phyloP scores from a whole-genome alignment of 2,888 invertebrate species.

The Sphaerophoria taeniata region DNA sequence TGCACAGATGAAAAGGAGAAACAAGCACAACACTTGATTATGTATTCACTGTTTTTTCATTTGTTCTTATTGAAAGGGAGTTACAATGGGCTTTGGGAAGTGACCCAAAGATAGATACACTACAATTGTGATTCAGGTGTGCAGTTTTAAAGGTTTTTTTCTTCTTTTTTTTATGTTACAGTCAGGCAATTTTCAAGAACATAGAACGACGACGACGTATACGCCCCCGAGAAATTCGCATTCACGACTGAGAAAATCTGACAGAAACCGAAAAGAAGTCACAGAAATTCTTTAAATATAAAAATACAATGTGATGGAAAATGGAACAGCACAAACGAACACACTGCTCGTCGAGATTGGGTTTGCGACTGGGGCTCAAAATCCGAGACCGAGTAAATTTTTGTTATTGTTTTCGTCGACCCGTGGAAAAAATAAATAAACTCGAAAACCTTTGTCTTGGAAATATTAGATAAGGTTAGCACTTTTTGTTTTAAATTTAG shows the following conservation, averaged over 20 bases:
- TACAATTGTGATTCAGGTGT: constrained; percentile 13
- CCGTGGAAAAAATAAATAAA: constrained; percentile 13
- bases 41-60: constrained; percentile 7
- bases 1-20: constrained; percentile 6
- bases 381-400: constrained; percentile 15
- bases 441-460: constrained; percentile 14
- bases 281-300: background rate
- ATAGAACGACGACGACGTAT: constrained; percentile 49
- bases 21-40: background rate
- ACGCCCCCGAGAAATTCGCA: constrained; percentile 60
- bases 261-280: background rate
- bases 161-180: background rate
- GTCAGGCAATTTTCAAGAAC: constrained; percentile 13
- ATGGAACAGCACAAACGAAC: background rate
- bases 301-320: background rate
- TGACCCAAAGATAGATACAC: constrained; percentile 26
- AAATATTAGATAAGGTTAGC: background rate
- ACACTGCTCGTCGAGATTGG: no score
- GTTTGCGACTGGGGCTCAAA: background rate
- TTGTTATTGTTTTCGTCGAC: background rate
- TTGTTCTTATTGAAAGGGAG: constrained; percentile 4
- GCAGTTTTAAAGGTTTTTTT: background rate
- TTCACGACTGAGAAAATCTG: constrained; percentile 11
- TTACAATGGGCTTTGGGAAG: constrained; percentile 9
- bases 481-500: background rate